Evolutionary conservation across 2,113 vertebrate genomes (phyloP).

Genomic region (Ophthalmolycus amberensis): DNA sequence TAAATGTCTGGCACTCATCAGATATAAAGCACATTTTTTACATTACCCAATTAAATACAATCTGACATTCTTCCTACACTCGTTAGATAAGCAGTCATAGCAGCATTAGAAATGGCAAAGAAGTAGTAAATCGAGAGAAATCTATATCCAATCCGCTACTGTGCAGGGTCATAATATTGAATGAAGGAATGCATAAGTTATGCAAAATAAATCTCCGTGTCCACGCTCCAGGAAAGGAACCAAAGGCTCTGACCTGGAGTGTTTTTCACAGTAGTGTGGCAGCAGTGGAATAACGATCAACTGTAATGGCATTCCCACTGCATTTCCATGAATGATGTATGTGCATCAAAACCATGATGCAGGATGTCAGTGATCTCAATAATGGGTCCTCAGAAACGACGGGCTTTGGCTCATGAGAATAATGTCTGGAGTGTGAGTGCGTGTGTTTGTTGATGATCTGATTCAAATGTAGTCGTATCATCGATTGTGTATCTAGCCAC

Average conservation of each 20-base stretch:
- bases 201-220: slow-evolving; percentile 59
- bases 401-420: neutral
- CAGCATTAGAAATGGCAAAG: slow-evolving; percentile 28
- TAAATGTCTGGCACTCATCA: neutral
- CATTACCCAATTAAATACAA: slow-evolving; percentile 17
- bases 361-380: slow-evolving; percentile 33
- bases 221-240: slow-evolving; percentile 20
- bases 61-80: slow-evolving; percentile 15
- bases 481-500: slow-evolving; percentile 20
- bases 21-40: neutral
- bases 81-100: slow-evolving; percentile 16
- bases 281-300: slow-evolving; percentile 5
- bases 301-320: slow-evolving; percentile 29
- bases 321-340: slow-evolving; percentile 35
- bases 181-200: slow-evolving; percentile 38
- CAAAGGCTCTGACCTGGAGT: slow-evolving; percentile 59
- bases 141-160: slow-evolving; percentile 23
- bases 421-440: neutral
- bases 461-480: slow-evolving; percentile 42
- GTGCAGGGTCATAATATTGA: slow-evolving; percentile 12
- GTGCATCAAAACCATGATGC: slow-evolving; percentile 11
- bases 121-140: slow-evolving; percentile 36
- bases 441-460: slow-evolving; percentile 6
- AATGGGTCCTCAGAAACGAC: slow-evolving; percentile 14
- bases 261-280: slow-evolving; percentile 35